Conservation (phyloP, 2,797 vertebrate species). For the Sebastes oblongus region DNA sequence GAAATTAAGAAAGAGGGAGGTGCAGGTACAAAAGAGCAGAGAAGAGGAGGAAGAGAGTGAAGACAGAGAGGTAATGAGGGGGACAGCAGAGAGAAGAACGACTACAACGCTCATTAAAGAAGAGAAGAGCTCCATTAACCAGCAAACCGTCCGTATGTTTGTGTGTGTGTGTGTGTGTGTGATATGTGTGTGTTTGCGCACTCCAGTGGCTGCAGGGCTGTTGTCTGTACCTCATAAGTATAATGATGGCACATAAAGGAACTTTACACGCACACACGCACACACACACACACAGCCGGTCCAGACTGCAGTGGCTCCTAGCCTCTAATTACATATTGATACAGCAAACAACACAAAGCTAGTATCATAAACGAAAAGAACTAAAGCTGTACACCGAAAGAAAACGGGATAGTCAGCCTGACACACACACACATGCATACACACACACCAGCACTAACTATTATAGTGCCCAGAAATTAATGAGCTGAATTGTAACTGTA, state of each 20-base stretch:
- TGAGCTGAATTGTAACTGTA: constrained; percentile 61
- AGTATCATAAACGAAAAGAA: constrained; percentile 46
- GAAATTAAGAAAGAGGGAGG: constrained; percentile 5
- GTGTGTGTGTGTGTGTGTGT: not conserved
- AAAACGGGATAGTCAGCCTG: not conserved
- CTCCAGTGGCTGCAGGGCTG: constrained; percentile 57
- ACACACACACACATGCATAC: constrained; percentile 15
- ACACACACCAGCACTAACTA: constrained; percentile 19
- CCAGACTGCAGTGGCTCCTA: constrained; percentile 53
- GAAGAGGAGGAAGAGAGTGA: constrained; percentile 18
- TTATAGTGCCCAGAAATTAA: constrained; percentile 60
- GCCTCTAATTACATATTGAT: constrained; percentile 73
- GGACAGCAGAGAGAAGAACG: constrained; percentile 64
- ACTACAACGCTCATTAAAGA: constrained; percentile 77
- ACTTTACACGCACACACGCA: constrained; percentile 29
- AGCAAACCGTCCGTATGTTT: constrained; percentile 68
- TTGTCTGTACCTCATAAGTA: constrained; percentile 72
- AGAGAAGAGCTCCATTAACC: constrained; percentile 79
- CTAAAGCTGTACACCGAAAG: constrained; percentile 18
- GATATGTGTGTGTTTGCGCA: constrained; percentile 37
- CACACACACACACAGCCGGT: constrained; percentile 24
- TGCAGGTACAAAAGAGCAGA: constrained; percentile 40
- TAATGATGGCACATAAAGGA: constrained; percentile 69
- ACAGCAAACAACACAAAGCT: constrained; percentile 58
- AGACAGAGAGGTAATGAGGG: constrained; percentile 68